These are phyloP conservation scores for Microtus montanus DNA, from an alignment of 2,113 vertebrate species.

Conservation along the genomic window DNA sequence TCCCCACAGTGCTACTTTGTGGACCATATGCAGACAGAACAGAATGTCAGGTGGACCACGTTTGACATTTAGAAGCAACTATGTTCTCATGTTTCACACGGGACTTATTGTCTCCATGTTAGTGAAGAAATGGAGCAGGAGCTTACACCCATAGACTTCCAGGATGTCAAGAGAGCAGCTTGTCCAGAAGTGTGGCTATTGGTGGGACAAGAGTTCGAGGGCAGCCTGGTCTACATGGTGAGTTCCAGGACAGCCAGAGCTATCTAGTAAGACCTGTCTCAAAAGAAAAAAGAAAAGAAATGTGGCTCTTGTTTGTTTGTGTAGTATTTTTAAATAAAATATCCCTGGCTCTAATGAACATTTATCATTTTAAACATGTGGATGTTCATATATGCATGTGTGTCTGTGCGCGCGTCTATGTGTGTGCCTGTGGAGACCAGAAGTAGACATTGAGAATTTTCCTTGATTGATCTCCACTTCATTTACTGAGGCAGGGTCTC, in stretches of 20 bases:
- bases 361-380: background rate
- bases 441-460: background rate
- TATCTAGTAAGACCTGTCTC: background rate
- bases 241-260: background rate
- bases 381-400: background rate
- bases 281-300: background rate
- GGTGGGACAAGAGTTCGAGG: background rate
- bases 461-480: background rate
- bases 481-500: background rate
- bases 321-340: background rate
- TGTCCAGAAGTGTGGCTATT: background rate
- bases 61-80: background rate
- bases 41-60: background rate
- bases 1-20: background rate
- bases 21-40: background rate
- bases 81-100: background rate
- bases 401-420: background rate
- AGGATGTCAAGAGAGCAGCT: background rate
- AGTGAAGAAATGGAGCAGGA: background rate
- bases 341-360: background rate
- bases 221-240: background rate
- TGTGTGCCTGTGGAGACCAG: background rate
- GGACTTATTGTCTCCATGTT: background rate
- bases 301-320: background rate
- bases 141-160: background rate